Evolutionary conservation across 2,797 vertebrate genomes (phyloP), one percentile per base, ranked within the genome.

Genomic region (Clarias platycephalus): DNA sequence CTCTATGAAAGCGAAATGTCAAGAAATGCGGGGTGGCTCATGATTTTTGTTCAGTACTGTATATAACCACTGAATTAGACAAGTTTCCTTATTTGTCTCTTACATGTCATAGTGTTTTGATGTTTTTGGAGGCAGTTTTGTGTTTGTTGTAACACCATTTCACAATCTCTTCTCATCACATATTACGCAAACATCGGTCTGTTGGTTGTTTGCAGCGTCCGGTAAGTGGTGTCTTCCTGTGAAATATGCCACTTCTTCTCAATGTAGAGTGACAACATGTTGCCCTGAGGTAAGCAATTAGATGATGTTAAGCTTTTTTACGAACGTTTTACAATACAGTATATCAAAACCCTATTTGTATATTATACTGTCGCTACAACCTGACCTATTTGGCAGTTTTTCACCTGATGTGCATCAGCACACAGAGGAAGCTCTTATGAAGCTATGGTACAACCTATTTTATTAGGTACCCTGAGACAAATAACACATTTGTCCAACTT

Each of bases 401-500:
- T 83, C 58, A 80, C 80, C 80, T 64, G 79, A n/a, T n/a, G n/a
- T n/a, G n/a, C n/a, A n/a, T n/a, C n/a, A n/a, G n/a, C 58, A 55
- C 60, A 83, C 18, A 76, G 26, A 76, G 67, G 58, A 62, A 60
- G 37, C 18, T 70, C 31, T 55, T 37, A 70, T 78, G 3, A 76
- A 49, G 62, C 76, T 58, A 83, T 8, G 13, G 75, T 60, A 64
- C 74, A 68, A 67, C 9, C 40, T 76, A 49, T 75, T 83, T 67
- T 79, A 55, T 71, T 68, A 84, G 20, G 74, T 64, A 71, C 37
- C 63, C 18, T 9, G 64, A 58, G 67, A 85, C 34, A 86, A 85
- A 88, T 34, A 81, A 82, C 82, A 82, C 68, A 60, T 82, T 75
- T 82, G 67, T 88, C 81, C 82, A 79, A 80, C 57, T 78, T 84